Base-by-base conservation (phyloP, 1,140 invertebrate genomes). In the Diachasmimorpha longicaudata region DNA sequence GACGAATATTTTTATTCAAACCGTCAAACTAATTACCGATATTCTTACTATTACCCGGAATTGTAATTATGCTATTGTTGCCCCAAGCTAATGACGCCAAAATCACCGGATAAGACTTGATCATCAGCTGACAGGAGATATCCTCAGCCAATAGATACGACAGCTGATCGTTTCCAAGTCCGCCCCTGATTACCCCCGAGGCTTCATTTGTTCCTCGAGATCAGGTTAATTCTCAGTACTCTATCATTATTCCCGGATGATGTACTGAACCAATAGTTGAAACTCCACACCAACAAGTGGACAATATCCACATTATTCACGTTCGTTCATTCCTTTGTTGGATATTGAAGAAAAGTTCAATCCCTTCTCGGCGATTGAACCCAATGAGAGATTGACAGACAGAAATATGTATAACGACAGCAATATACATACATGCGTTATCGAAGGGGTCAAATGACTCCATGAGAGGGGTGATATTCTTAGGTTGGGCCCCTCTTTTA, bases 161-260 rank as follows among this genome's bases (percentile, higher is more conserved):
- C 77, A 76, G 77, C 77, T 75, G 73, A 76, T 76, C 70, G 42
- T 72, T 25, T 66, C 8, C 8, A 31, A 42, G 74, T 58, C 42
- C 13, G 13, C 25, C 39, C 66, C 39, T 79, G 78, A 79, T 79
- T 79, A 79, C 77, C 77, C 77, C 37, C 8, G 77, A 79, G 75
- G 72, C 52, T 79, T 77, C 75, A 69, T 78, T 75, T 75, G 31
- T 66, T 70, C 21, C 13, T 48, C 25, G 14, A n/a, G 21, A 25
- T 46, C 55, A 42, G 58, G 37, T 74, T 74, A 31, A 21, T 74
- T 74, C 44, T 52, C 67, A 69, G 73, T 69, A 23, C 19, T 21
- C 55, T 42, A 66, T 73, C 58, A 63, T 63, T 63, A 63, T 63
- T 14, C 11, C 9, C 58, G 23, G 19, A 63, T 63, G 21, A 63